phyloP scores from a whole-genome alignment of 1,140 invertebrate genomes.

The Euglossa dilemma region DNA sequence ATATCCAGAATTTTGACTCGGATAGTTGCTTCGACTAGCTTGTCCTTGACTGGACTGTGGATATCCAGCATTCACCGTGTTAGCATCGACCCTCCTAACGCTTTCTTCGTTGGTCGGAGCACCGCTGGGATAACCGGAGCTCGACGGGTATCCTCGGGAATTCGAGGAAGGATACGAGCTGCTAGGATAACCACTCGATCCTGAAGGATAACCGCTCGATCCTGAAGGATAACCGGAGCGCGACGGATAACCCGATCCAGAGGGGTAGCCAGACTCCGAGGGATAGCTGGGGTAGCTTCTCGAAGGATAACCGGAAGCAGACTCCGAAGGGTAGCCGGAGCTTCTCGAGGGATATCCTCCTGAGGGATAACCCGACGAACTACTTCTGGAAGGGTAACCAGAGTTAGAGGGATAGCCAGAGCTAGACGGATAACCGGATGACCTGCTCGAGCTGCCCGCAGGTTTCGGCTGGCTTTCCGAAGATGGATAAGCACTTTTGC shows the following conservation, averaged over 20 bases:
- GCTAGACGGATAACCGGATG: conserved; percentile 58
- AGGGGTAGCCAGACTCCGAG: conserved; percentile 44
- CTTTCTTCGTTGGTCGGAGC: conserved; percentile 40
- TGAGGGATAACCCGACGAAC: conserved; percentile 47
- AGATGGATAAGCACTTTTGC: conserved; percentile 5
- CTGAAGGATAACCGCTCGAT: background rate
- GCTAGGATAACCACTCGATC: conserved; percentile 57
- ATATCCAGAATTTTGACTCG: conserved; percentile 42
- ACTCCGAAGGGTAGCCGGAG: conserved; percentile 61
- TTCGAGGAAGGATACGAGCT: background rate
- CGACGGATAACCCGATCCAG: conserved; percentile 56
- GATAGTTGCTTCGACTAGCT: conserved; percentile 44
- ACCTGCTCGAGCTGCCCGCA: conserved; percentile 38
- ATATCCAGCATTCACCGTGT: conserved; percentile 63
- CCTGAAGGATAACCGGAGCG: conserved; percentile 48
- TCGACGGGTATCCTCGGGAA: conserved; percentile 50
- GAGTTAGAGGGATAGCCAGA: conserved; percentile 56
- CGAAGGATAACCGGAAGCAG: conserved; percentile 61
- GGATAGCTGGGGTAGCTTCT: conserved; percentile 55
- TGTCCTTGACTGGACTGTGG: conserved; percentile 43
- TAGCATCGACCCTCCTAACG: conserved; percentile 47
- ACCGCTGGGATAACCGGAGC: conserved; percentile 52
- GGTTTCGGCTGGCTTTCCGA: conserved; percentile 28
- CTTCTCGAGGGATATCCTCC: conserved; percentile 32
- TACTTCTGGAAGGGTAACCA: conserved; percentile 30